These are phyloP conservation scores for Helicoverpa zea DNA, from an alignment of 1,140 invertebrate genomes.

Conservation along the genomic window DNA sequence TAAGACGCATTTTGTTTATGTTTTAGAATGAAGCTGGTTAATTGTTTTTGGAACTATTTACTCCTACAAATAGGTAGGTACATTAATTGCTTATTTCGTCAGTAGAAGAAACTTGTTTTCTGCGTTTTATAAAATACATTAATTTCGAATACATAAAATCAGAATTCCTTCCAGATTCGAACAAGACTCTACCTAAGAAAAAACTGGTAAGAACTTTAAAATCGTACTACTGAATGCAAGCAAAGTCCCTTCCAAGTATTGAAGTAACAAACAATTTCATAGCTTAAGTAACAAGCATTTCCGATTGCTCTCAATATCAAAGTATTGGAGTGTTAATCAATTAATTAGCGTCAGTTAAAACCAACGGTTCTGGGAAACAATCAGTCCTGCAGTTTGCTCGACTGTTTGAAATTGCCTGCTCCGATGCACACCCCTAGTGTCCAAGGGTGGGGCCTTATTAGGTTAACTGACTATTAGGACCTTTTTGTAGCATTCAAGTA, in stretches of 20 bases:
- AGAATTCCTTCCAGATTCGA: too few species aligned
- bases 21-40: too few species aligned
- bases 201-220: too few species aligned
- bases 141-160: too few species aligned
- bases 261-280: background rate
- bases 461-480: background rate
- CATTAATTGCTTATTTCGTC: too few species aligned
- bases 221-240: background rate
- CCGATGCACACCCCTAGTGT: background rate
- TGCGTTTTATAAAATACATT: too few species aligned
- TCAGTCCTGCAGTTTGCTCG: background rate
- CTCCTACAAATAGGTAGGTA: too few species aligned
- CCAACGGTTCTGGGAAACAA: conserved; percentile 2
- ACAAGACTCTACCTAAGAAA: too few species aligned
- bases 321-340: conserved; percentile 2
- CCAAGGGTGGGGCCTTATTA: background rate
- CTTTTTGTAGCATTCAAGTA: too few species aligned
- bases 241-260: background rate
- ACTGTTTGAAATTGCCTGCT: conserved; percentile 11
- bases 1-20: too few species aligned
- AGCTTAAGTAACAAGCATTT: background rate
- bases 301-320: background rate
- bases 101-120: too few species aligned
- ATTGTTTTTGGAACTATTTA: too few species aligned
- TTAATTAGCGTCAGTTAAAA: background rate